Percentiles rank a stretch among this genome's conserved stretches.
Conservation (phyloP, 2,888 invertebrate species). For the Tipula vernalis region DNA sequence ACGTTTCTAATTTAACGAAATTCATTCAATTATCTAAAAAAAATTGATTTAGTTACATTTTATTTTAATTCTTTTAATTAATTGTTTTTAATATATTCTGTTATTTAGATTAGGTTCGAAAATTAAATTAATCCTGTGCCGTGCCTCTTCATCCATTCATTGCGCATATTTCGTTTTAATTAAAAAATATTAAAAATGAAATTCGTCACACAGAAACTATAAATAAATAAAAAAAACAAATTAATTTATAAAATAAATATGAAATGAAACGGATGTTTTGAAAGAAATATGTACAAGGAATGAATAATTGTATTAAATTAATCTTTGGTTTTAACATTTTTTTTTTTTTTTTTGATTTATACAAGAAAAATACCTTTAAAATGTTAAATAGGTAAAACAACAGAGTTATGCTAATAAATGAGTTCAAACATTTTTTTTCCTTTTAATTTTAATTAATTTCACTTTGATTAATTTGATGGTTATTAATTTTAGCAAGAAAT, state of each 20-base stretch:
- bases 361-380: neutral
- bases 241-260: neutral
- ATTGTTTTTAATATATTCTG: neutral
- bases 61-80: neutral
- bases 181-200: neutral
- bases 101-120: neutral
- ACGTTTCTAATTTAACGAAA: neutral
- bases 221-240: neutral
- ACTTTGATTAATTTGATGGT: neutral
- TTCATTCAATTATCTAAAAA: neutral
- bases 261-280: neutral
- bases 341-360: neutral
- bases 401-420: neutral
- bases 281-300: neutral
- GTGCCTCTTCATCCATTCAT: neutral
- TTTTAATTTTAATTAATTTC: slow-evolving; percentile 4
- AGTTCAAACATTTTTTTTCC: neutral
- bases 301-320: neutral
- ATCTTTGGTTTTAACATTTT: neutral
- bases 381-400: neutral
- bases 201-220: neutral
- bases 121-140: neutral
- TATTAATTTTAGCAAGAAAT: neutral
- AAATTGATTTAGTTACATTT: neutral
- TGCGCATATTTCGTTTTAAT: neutral